Conservation (phyloP, 2,113 vertebrate genomes). For the Bettongia penicillata region DNA sequence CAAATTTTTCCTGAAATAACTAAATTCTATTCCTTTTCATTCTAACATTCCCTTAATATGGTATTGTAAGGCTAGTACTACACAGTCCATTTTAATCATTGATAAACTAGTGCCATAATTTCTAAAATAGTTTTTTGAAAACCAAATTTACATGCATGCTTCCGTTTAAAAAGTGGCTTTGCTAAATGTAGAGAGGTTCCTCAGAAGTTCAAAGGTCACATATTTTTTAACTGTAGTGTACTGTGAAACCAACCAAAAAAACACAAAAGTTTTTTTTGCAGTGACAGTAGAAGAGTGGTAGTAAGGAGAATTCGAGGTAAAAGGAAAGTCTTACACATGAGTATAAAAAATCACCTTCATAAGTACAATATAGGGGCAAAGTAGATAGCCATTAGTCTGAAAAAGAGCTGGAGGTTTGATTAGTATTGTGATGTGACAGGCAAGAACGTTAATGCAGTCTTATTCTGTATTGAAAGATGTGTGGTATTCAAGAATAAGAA, state of each 20-base stretch:
- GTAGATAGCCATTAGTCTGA: not conserved
- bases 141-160: not conserved
- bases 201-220: not conserved
- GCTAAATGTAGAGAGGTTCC: not conserved
- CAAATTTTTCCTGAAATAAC: not conserved
- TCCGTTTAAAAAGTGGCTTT: not conserved
- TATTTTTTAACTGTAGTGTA: constrained; percentile 2
- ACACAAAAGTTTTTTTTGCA: not conserved
- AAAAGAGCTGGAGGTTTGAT: not conserved
- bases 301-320: not conserved
- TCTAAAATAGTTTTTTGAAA: not conserved
- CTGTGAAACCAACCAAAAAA: not conserved
- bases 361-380: not conserved
- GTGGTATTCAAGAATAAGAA: not conserved
- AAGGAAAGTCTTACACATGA: not conserved
- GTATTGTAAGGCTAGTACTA: not conserved
- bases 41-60: not conserved
- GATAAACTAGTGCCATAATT: not conserved
- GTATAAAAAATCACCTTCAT: not conserved
- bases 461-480: not conserved
- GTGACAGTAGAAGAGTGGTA: not conserved
- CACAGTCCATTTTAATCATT: not conserved
- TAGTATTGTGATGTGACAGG: not conserved
- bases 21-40: not conserved
- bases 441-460: not conserved